phyloP scores from a whole-genome alignment of 2,113 vertebrate species.

The Xenus cinereus region DNA sequence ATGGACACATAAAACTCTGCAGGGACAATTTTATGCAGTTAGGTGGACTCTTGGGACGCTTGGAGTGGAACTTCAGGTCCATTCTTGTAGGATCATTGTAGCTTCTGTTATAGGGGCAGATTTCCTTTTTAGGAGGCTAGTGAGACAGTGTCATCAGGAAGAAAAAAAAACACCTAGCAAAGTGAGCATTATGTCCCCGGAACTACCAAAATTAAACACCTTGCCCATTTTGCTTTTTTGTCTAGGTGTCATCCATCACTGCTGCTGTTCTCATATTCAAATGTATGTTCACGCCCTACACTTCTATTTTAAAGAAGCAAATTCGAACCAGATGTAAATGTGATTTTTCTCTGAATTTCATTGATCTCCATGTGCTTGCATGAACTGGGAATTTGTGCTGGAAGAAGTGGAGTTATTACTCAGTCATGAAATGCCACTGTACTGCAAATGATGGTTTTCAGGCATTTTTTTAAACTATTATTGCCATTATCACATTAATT shows the following conservation, averaged over 20 bases:
- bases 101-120: neutral
- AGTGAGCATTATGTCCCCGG: neutral
- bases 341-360: neutral
- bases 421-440: neutral
- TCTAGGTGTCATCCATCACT: neutral
- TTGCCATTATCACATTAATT: neutral
- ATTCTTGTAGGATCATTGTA: neutral
- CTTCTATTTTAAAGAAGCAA: neutral
- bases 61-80: neutral
- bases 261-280: neutral
- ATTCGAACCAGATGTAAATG: neutral
- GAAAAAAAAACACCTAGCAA: no score
- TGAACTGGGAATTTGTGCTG: neutral
- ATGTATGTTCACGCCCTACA: neutral
- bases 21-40: neutral
- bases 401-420: neutral
- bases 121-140: neutral
- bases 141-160: neutral
- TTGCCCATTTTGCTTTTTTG: neutral
- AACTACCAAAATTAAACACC: neutral
- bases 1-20: neutral
- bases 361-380: neutral
- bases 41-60: neutral
- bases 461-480: neutral
- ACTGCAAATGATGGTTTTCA: neutral